phyloP scores from a whole-genome alignment of 1,140 invertebrate genomes.

The Zaprionus gabonicus region DNA sequence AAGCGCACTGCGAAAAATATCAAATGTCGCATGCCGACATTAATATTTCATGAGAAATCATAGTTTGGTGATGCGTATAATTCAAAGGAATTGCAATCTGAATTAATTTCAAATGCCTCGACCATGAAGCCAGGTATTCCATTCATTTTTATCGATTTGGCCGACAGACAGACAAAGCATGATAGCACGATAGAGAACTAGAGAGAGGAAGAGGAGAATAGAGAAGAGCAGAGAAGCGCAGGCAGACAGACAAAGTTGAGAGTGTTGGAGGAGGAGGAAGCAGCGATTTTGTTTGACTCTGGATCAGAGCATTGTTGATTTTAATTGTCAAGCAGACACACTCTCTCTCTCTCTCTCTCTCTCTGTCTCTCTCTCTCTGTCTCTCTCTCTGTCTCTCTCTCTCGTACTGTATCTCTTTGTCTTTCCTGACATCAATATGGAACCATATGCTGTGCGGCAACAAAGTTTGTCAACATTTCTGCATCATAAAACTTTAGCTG shows the following conservation, averaged over 20 bases:
- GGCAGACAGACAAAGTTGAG: slow-evolving; percentile 13
- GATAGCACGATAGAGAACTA: neutral
- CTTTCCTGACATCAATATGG: neutral
- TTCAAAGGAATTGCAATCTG: slow-evolving; percentile 83
- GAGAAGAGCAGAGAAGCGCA: neutral
- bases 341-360: neutral
- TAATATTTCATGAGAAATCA: slow-evolving; percentile 83
- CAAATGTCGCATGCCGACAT: slow-evolving; percentile 79
- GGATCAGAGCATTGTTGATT: slow-evolving; percentile 24
- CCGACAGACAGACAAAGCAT: neutral
- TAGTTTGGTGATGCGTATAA: slow-evolving; percentile 82
- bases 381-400: too few species aligned
- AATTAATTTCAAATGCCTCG: slow-evolving; percentile 71
- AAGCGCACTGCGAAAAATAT: slow-evolving; percentile 66
- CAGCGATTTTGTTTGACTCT: slow-evolving; percentile 1
- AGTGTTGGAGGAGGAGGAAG: neutral
- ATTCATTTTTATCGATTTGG: slow-evolving; percentile 20
- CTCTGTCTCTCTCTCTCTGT: too few species aligned
- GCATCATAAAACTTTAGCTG: slow-evolving; percentile 51
- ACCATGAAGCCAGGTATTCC: slow-evolving; percentile 33
- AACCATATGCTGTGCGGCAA: slow-evolving; percentile 9
- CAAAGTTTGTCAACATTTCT: slow-evolving; percentile 46
- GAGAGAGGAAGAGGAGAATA: neutral
- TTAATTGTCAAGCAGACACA: slow-evolving; percentile 29
- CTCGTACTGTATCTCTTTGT: neutral